Percentiles rank a stretch among this genome's conserved stretches.
phyloP scores from a whole-genome alignment of 2,888 invertebrate genomes.

The Andrena dorsata region DNA sequence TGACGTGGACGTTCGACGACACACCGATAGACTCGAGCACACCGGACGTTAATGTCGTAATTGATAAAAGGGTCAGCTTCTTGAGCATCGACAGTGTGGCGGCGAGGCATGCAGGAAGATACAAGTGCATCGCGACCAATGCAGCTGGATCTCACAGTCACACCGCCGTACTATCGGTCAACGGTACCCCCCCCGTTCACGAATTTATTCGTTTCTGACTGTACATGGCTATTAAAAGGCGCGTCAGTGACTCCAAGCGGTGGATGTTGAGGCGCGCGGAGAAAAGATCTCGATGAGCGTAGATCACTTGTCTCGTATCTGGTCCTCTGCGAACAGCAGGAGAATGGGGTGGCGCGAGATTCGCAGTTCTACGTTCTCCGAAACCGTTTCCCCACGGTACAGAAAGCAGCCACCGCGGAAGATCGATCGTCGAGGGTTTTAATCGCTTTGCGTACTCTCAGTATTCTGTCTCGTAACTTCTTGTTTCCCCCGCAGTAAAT shows the following conservation, averaged over 20 bases:
- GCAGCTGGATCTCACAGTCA: conserved; percentile 88
- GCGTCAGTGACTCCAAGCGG: conserved; percentile 28
- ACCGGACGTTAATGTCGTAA: conserved; percentile 88
- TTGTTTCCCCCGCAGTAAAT: conserved; percentile 68
- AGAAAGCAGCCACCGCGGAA: background rate
- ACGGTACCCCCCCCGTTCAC: conserved; percentile 86
- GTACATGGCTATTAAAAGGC: conserved; percentile 26
- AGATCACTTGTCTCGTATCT: background rate
- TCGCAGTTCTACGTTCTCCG: background rate
- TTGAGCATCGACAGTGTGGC: conserved; percentile 88
- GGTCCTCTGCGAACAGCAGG: too few species aligned
- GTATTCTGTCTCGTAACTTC: conserved; percentile 64
- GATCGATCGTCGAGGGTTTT: conserved; percentile 44
- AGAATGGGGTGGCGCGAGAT: background rate
- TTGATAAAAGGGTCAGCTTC: conserved; percentile 89
- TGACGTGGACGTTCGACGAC: conserved; percentile 91
- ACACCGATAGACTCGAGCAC: conserved; percentile 84
- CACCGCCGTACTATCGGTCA: conserved; percentile 88
- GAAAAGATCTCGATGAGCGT: background rate
- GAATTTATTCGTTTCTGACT: conserved; percentile 41
- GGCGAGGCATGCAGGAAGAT: conserved; percentile 90
- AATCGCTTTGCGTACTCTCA: conserved; percentile 47
- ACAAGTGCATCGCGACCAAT: conserved; percentile 90
- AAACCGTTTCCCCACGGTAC: background rate
- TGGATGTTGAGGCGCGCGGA: background rate